Percentiles rank a stretch among this genome's conserved stretches.
These are phyloP conservation scores for Nowickia ferox DNA, from an alignment of 2,888 invertebrate species.

Conservation along the genomic window DNA sequence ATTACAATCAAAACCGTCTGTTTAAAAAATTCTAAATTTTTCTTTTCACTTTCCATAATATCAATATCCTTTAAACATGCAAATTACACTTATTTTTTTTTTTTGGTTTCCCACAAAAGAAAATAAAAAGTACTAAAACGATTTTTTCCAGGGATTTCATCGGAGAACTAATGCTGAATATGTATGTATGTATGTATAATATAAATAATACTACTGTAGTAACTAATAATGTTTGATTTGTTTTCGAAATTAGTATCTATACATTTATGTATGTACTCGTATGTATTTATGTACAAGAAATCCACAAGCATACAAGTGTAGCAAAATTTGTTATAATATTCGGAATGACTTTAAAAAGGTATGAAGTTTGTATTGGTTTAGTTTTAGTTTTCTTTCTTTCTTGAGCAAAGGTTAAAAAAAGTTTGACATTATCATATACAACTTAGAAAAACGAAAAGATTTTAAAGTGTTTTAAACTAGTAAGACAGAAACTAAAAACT, in stretches of 20 bases:
- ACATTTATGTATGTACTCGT: background rate
- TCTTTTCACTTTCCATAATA: slow-evolving; percentile 58
- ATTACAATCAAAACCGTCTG: slow-evolving; percentile 52
- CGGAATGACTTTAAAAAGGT: slow-evolving; percentile 59
- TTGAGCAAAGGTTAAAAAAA: slow-evolving; percentile 60
- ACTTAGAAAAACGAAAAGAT: slow-evolving; percentile 32
- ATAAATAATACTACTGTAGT: slow-evolving; percentile 47
- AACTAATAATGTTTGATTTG: slow-evolving; percentile 58
- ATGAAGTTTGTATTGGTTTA: slow-evolving; percentile 57
- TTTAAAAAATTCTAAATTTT: slow-evolving; percentile 37
- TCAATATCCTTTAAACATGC: slow-evolving; percentile 63
- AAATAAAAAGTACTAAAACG: slow-evolving; percentile 33
- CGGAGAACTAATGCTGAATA: slow-evolving; percentile 29
- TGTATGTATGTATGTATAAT: slow-evolving; percentile 2
- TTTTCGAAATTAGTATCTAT: background rate
- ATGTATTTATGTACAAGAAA: slow-evolving; percentile 22
- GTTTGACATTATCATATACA: slow-evolving; percentile 73
- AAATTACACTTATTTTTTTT: slow-evolving; percentile 32
- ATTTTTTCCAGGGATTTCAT: slow-evolving; percentile 2
- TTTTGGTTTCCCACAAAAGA: slow-evolving; percentile 1
- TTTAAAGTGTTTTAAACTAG: slow-evolving; percentile 60
- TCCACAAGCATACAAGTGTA: slow-evolving; percentile 71
- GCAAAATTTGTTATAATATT: slow-evolving; percentile 60
- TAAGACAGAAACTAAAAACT: slow-evolving; percentile 10
- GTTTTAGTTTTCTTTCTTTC: slow-evolving; percentile 41